Conservation (phyloP, 2,113 vertebrate species). For the Phalacrocorax brasilianus region DNA sequence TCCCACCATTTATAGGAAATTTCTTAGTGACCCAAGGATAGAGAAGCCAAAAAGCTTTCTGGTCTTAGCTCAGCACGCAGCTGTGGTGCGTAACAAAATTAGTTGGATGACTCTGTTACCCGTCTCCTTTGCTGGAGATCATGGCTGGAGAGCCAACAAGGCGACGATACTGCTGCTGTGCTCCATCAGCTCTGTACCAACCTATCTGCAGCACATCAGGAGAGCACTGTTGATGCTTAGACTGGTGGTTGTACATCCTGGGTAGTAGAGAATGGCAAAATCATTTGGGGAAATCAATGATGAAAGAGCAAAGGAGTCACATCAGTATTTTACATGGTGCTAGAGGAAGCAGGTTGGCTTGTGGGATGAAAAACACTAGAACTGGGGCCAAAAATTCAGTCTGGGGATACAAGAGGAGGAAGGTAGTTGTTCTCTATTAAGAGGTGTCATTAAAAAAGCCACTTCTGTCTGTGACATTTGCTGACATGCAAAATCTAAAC, state of each 20-base stretch:
- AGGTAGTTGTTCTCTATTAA: neutral
- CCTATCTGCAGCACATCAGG: neutral
- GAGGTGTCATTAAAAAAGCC: neutral
- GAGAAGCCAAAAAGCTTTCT: neutral
- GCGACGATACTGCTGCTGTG: neutral
- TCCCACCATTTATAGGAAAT: neutral
- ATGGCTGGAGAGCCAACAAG: neutral
- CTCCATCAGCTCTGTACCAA: neutral
- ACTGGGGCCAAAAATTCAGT: neutral
- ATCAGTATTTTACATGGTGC: neutral
- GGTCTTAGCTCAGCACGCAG: neutral
- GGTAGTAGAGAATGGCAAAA: neutral
- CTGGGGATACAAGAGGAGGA: neutral
- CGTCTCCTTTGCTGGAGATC: neutral
- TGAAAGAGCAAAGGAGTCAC: neutral
- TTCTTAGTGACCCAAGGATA: neutral
- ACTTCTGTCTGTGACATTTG: neutral
- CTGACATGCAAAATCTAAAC: neutral
- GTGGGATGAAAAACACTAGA: neutral
- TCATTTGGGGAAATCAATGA: neutral
- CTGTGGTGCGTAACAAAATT: neutral
- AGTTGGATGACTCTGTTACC: rapidly evolving
- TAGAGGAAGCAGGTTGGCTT: neutral
- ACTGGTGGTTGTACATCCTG: neutral
- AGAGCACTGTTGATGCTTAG: neutral